Percentiles rank a stretch among this genome's conserved stretches.
phyloP scores from a whole-genome alignment of 2,113 vertebrate species.

The Alethe diademata region DNA sequence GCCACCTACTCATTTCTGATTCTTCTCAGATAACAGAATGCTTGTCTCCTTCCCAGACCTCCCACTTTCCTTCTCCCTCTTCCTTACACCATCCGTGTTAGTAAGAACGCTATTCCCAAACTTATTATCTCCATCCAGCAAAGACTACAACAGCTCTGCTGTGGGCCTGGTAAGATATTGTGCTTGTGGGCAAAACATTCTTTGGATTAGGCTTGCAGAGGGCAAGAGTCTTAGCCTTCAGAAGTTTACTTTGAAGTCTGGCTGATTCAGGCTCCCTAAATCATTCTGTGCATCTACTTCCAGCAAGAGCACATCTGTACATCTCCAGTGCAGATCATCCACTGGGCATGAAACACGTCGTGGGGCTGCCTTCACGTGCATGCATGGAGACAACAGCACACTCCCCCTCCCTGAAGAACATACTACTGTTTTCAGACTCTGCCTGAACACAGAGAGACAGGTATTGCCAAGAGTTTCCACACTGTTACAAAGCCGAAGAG shows the following conservation, averaged over 20 bases:
- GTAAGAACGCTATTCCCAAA: conserved; percentile 33
- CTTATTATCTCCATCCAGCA: conserved; percentile 33
- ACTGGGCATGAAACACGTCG: neutral
- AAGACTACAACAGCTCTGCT: conserved; percentile 42
- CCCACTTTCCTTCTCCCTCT: conserved; percentile 41
- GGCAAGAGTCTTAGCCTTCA: conserved; percentile 33
- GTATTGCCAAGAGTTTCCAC: neutral
- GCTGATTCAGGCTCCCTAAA: conserved; percentile 12
- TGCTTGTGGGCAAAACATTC: conserved; percentile 41
- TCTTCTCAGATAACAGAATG: conserved; percentile 50
- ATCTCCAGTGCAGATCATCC: neutral
- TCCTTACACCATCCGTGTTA: neutral
- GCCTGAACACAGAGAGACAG: neutral
- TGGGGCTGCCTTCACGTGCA: neutral
- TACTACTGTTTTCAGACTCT: neutral
- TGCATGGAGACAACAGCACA: neutral
- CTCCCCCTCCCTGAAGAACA: neutral
- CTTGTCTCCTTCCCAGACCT: conserved; percentile 64
- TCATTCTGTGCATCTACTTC: neutral
- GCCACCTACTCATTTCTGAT: conserved; percentile 63
- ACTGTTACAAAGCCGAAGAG: neutral
- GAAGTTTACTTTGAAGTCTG: conserved; percentile 44
- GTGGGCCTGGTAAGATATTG: conserved; percentile 10
- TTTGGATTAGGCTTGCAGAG: conserved; percentile 33
- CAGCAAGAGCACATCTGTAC: conserved; percentile 5